Conservation (phyloP, 2,113 vertebrate species). For the Scopus umbretta region DNA sequence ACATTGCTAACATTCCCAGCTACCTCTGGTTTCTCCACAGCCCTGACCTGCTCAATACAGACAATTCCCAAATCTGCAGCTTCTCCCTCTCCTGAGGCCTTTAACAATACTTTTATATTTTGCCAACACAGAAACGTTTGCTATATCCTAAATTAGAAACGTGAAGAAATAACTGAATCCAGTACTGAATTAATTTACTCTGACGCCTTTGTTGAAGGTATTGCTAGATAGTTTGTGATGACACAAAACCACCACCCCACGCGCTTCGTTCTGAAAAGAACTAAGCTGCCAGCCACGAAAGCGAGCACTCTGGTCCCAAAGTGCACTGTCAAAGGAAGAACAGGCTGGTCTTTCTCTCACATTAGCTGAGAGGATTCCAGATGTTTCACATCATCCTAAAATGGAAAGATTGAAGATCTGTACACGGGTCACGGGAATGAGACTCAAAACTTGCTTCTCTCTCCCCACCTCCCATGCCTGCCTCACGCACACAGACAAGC, state of each 20-base stretch:
- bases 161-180: background rate
- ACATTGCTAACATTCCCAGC: background rate
- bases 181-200: background rate
- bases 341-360: background rate
- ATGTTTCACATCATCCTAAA: conserved; percentile 53
- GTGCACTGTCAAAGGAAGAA: background rate
- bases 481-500: background rate
- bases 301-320: background rate
- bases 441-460: background rate
- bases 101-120: conserved; percentile 28
- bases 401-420: conserved; percentile 32
- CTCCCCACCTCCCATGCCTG: background rate
- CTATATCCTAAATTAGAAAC: background rate
- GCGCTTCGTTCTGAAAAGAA: background rate
- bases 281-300: background rate
- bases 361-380: background rate
- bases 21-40: background rate
- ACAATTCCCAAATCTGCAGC: background rate
- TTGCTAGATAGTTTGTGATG: background rate
- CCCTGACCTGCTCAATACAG: background rate
- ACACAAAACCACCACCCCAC: background rate
- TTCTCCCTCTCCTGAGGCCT: background rate
- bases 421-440: background rate
- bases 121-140: conserved; percentile 3
- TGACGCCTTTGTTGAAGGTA: background rate